Evolutionary conservation across 2,888 invertebrate species (phyloP).

Genomic region (Drosophila imparisetae): DNA sequence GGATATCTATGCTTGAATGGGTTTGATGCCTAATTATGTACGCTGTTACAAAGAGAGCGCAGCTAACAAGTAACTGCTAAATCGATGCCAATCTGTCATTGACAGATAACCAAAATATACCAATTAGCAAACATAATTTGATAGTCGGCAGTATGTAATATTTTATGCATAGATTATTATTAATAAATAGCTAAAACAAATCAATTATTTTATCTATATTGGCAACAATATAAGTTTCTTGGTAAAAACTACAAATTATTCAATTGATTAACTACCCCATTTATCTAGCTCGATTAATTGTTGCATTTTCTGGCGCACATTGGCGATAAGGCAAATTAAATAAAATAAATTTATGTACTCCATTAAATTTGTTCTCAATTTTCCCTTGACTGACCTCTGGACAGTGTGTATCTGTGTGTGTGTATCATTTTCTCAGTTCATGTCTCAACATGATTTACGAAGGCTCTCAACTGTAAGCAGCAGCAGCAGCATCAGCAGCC

Average conservation of each 20-base stretch:
- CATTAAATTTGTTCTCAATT: slow-evolving; percentile 50
- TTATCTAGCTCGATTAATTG: slow-evolving; percentile 40
- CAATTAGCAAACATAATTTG: background rate
- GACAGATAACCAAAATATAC: background rate
- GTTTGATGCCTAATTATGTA: background rate
- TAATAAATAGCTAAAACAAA: background rate
- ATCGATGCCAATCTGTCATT: background rate
- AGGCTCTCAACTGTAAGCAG: slow-evolving; percentile 50
- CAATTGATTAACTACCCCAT: slow-evolving; percentile 13
- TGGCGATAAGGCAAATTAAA: slow-evolving; percentile 48
- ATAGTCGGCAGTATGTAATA: background rate
- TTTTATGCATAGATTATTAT: background rate
- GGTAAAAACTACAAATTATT: background rate
- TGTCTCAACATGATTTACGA: slow-evolving; percentile 55
- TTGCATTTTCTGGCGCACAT: slow-evolving; percentile 24
- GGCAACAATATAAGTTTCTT: background rate
- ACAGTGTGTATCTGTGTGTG: slow-evolving; percentile 2
- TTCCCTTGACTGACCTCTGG: slow-evolving; percentile 33
- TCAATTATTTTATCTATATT: background rate
- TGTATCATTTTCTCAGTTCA: slow-evolving; percentile 28
- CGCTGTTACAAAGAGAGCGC: background rate
- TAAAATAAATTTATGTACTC: slow-evolving; percentile 48
- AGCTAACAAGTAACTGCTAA: background rate
- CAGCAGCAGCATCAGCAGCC: background rate
- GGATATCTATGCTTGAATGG: background rate